Conservation (phyloP, 2,797 vertebrate genomes). For the Serranus cabrilla region DNA sequence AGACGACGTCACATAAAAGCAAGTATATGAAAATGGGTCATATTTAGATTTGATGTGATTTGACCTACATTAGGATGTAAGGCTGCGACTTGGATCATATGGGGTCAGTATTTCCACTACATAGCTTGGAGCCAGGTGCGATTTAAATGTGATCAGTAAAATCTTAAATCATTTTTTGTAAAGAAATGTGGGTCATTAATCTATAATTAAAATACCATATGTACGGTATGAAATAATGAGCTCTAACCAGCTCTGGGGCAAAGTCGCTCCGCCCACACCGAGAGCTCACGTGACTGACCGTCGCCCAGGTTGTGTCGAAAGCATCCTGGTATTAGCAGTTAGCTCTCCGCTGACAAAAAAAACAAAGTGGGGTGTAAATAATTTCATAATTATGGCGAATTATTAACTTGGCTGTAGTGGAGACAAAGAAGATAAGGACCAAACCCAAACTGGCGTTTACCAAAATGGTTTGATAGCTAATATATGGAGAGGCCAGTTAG, state of each 20-base stretch:
- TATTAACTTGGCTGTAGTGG: conserved; percentile 15
- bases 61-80: too few species aligned
- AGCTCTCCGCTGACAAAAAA: conserved; percentile 45
- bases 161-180: too few species aligned
- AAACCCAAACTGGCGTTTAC: neutral
- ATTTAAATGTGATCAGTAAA: too few species aligned
- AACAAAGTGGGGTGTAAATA: conserved; percentile 30
- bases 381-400: conserved; percentile 16
- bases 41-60: too few species aligned
- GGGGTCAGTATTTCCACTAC: too few species aligned
- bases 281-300: conserved; percentile 75
- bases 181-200: too few species aligned
- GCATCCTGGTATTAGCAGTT: conserved; percentile 78
- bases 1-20: too few species aligned
- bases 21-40: too few species aligned
- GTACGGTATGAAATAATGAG: too few species aligned
- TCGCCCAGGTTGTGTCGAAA: conserved; percentile 80
- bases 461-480: conserved; percentile 34
- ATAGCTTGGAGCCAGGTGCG: too few species aligned
- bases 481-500: conserved; percentile 44
- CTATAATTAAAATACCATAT: too few species aligned
- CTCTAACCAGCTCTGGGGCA: neutral
- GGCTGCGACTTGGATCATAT: too few species aligned
- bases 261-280: conserved; percentile 60
- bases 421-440: conserved; percentile 37